Evolutionary conservation across 2,888 invertebrate species (phyloP), one percentile per base, ranked within the genome.

Genomic region (Andrena hattorfiana): DNA sequence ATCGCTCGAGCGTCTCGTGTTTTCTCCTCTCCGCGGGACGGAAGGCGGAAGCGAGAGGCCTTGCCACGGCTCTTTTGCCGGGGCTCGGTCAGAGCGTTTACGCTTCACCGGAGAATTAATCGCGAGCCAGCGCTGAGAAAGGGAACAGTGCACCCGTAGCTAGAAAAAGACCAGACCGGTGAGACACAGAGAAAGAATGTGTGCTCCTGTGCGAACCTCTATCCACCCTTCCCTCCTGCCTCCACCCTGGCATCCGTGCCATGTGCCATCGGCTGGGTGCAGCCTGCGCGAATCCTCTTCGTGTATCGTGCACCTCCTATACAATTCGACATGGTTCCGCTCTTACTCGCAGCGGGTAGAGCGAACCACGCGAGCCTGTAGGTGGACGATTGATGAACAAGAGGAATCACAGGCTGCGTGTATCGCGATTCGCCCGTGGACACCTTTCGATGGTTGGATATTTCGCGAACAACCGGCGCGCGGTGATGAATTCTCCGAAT

Each of bases 81-180:
- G 16, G 62, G 35, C 67, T 48, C 56, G 74, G 68, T 66, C 76
- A 54, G 30, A 68, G 71, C 51, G 60, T 83, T 77, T 35, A 64
- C 82, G 67, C 80, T 73, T 62, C 79, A 32, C 49, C 42, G 83
- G 73, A 48, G 67, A 75, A 86, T 85, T 85, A 83, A 86, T 83
- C 83, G 79, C 75, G 60, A 82, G 70, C 71, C 64, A 67, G 42
- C 48, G 49, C 42, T 56, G 48, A 16, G 59, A 62, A 67, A 62
- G 74, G 66, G 81, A 71, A 49, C 60, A 54, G 28, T 51, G 30
- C 16, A 0, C 62, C 62, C 20, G 49, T 69, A 5, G 51, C 23
- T 42, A 51, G 62, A 78, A 67, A 70, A 68, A 69, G 59, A 66
- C n/a, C 56, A 35, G 28, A 1, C 54, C 10, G 35, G 28, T 49